phyloP scores from a whole-genome alignment of 2,888 invertebrate genomes.

The Arrhopalites spinosus region DNA sequence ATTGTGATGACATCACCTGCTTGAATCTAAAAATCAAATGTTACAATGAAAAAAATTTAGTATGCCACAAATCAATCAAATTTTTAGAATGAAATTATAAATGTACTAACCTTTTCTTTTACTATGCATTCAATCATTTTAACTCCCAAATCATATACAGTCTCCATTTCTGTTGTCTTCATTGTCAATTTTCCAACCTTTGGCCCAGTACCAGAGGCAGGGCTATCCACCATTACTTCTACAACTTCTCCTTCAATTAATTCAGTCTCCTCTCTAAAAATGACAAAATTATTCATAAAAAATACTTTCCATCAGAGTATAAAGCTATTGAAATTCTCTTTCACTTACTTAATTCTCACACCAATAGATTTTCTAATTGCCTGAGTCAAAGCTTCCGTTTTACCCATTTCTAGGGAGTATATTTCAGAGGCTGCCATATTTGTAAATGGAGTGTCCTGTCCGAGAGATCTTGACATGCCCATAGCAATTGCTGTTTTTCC shows the following conservation, averaged over 20 bases:
- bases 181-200: conserved; percentile 82
- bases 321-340: not conserved
- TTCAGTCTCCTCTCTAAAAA: conserved; percentile 92
- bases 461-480: conserved; percentile 90
- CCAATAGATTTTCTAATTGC: conserved; percentile 97
- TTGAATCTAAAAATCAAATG: conserved; percentile 67
- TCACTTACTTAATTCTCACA: conserved; percentile 82
- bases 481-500: conserved; percentile 99
- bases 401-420: conserved; percentile 97
- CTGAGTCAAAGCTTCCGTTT: conserved; percentile 97
- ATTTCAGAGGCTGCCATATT: conserved; percentile 99
- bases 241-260: conserved; percentile 99
- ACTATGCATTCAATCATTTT: conserved; percentile 97
- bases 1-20: conserved; percentile 97
- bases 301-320: not conserved
- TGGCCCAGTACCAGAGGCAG: conserved; percentile 85
- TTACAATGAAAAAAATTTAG: too few relatives aligned
- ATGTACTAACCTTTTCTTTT: conserved; percentile 79
- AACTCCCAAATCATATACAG: conserved; percentile 95
- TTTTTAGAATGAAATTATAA: too few relatives aligned
- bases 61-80: too few relatives aligned
- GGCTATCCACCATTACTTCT: conserved; percentile 93
- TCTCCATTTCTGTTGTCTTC: conserved; percentile 99
- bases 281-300: not conserved
- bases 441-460: conserved; percentile 95